Evolutionary conservation across 2,113 vertebrate species (phyloP).

Genomic region (Misgurnus mizolepis): DNA sequence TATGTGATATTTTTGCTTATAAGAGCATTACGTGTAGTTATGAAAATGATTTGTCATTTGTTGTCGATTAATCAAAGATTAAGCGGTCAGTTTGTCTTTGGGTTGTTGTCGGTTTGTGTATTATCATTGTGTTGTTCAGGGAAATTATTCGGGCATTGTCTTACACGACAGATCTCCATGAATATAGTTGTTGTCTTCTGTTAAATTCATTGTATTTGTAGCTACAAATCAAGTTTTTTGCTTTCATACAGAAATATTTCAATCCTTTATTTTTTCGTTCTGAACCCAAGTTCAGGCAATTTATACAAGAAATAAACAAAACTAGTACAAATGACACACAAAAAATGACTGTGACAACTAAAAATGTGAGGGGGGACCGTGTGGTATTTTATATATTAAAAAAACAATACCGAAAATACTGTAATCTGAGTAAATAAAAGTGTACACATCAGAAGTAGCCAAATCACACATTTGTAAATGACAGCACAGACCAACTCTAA

Average conservation of each 20-base stretch:
- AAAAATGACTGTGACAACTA: constrained; percentile 38
- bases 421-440: background rate
- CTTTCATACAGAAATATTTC: constrained; percentile 50
- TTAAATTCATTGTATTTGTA: background rate
- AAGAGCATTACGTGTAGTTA: too few species aligned
- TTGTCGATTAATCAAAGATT: too few species aligned
- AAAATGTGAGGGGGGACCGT: constrained; percentile 26
- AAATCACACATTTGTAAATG: background rate
- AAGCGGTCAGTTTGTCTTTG: too few species aligned
- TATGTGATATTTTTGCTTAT: too few species aligned
- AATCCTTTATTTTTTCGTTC: constrained; percentile 58
- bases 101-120: too few species aligned
- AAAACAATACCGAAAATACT: background rate
- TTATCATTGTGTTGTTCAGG: too few species aligned
- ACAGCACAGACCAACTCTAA: background rate
- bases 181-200: too few species aligned
- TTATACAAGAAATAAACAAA: constrained; percentile 52
- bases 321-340: constrained; percentile 48
- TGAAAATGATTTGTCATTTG: too few species aligned
- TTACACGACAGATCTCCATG: too few species aligned
- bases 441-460: too few species aligned
- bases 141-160: too few species aligned
- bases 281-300: constrained; percentile 44
- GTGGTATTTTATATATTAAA: background rate
- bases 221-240: background rate